Evolutionary conservation across 2,113 vertebrate species (phyloP).

Genomic region (Xiphophorus couchianus): DNA sequence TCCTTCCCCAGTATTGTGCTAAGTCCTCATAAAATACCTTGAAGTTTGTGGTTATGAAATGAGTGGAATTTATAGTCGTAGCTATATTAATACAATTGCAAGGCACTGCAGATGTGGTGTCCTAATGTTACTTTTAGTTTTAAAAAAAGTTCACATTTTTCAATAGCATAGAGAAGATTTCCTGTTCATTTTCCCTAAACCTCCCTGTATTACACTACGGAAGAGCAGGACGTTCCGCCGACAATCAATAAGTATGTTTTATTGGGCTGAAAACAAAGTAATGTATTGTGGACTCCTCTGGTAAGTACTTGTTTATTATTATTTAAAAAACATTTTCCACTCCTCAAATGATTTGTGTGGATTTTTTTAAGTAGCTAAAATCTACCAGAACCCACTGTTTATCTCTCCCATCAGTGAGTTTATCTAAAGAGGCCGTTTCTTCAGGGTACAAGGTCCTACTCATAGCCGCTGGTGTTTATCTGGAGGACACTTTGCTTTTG

Average conservation of each 20-base stretch:
- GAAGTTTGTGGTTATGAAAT: neutral
- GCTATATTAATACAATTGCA: neutral
- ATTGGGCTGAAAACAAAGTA: slow-evolving; percentile 18
- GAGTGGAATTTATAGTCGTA: neutral
- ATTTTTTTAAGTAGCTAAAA: neutral
- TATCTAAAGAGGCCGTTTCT: neutral
- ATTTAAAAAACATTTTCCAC: too few species aligned
- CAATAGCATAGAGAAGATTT: neutral
- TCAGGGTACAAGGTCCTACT: neutral
- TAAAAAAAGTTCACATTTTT: neutral
- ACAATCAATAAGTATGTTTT: neutral
- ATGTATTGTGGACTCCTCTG: slow-evolving; percentile 38
- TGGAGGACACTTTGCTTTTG: neutral
- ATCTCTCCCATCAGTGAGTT: neutral
- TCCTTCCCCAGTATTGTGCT: neutral
- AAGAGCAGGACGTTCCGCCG: neutral
- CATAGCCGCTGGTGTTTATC: neutral
- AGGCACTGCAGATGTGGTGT: neutral
- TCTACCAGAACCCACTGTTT: neutral
- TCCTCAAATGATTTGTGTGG: neutral
- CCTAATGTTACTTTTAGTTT: neutral
- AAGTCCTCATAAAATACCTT: neutral
- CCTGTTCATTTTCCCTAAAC: neutral
- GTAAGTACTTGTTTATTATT: slow-evolving; percentile 59
- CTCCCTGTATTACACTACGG: neutral